Evolutionary conservation across 2,113 vertebrate genomes (phyloP).

Genomic region (Hydrochoerus hydrochaeris): DNA sequence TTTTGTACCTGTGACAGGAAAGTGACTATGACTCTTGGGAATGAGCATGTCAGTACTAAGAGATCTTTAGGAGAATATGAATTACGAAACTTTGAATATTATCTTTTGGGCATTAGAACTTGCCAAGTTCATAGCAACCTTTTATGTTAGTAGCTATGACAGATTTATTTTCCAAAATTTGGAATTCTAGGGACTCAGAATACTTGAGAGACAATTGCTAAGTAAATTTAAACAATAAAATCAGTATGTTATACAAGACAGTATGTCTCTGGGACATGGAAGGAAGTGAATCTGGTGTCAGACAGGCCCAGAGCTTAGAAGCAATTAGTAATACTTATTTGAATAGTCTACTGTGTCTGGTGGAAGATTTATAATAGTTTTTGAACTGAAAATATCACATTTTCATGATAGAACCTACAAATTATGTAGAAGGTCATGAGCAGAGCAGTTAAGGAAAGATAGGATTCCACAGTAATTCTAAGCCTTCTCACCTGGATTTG

Average conservation of each 20-base stretch:
- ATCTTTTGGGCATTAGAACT: background rate
- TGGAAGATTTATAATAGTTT: conserved; percentile 24
- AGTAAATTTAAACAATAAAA: background rate
- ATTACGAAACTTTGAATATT: conserved; percentile 41
- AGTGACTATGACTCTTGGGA: background rate
- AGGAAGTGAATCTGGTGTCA: background rate
- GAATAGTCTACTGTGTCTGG: background rate
- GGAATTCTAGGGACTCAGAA: background rate
- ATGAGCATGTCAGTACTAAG: background rate
- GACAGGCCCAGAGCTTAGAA: background rate
- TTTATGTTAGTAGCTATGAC: background rate
- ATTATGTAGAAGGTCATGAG: background rate
- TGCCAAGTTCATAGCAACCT: background rate
- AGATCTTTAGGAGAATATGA: background rate
- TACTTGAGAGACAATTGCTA: background rate
- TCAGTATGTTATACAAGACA: background rate
- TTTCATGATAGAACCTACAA: background rate
- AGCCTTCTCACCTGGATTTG: background rate
- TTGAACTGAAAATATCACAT: background rate
- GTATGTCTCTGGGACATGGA: background rate
- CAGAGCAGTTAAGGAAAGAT: background rate
- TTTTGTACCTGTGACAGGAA: background rate
- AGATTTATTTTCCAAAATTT: conserved; percentile 31
- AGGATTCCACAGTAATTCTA: background rate
- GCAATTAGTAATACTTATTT: background rate